Percentiles rank a stretch among this genome's conserved stretches.
Evolutionary conservation across 2,888 invertebrate genomes (phyloP).

Genomic region (Sphaerophoria taeniata): DNA sequence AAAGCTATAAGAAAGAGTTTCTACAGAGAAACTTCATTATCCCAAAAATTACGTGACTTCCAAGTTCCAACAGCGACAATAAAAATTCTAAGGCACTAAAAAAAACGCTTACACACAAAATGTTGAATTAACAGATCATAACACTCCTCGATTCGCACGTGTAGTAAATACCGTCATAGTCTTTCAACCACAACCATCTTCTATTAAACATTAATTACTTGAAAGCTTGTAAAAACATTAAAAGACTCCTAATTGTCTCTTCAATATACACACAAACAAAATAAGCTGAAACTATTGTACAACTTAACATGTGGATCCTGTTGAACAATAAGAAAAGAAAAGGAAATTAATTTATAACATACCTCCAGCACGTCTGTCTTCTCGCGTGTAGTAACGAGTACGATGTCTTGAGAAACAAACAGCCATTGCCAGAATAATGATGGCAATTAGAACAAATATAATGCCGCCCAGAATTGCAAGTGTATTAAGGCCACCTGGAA

Average conservation of each 20-base stretch:
- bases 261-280: not conserved
- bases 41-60: not conserved
- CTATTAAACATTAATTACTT: slow-evolving; percentile 28
- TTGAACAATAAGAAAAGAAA: slow-evolving; percentile 17
- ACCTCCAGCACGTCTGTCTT: slow-evolving; percentile 84
- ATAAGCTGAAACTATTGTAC: not conserved
- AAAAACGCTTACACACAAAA: not conserved
- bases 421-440: slow-evolving; percentile 81
- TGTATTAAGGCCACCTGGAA: slow-evolving; percentile 83
- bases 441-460: slow-evolving; percentile 81
- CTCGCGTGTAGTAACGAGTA: slow-evolving; percentile 91
- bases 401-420: slow-evolving; percentile 87
- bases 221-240: slow-evolving; percentile 15
- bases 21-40: too few relatives aligned
- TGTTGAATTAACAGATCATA: slow-evolving; percentile 15
- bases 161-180: not conserved
- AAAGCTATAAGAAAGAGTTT: too few relatives aligned
- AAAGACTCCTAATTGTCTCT: slow-evolving; percentile 19
- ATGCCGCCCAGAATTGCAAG: slow-evolving; percentile 82
- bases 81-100: not conserved
- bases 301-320: not conserved
- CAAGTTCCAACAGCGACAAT: too few relatives aligned
- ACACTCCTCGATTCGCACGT: slow-evolving; percentile 6
- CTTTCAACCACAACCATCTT: slow-evolving; percentile 5
- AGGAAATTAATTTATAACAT: slow-evolving; percentile 61